Base-by-base conservation (phyloP, 2,113 vertebrate genomes). In the Callaeas wilsoni region DNA sequence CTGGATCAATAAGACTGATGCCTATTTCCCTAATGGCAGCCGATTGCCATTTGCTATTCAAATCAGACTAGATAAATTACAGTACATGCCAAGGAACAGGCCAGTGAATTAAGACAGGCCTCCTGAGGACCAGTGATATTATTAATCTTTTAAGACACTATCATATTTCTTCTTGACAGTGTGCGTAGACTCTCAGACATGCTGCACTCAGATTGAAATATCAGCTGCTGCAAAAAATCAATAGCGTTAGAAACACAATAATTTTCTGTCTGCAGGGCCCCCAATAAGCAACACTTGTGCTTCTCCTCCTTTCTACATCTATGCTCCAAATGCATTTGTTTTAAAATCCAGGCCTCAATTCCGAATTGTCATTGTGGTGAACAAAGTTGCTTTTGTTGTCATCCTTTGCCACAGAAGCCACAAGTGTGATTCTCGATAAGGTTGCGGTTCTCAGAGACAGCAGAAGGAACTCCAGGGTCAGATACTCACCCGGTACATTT, bases 101-200 rank as follows among this genome's bases (percentile, higher is more conserved):
- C 98, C 98, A 98, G 98, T 98, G 98, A 98, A 98, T 98, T 98
- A 98, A 98, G 98, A 98, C 98, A 98, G 98, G 98, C 98, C 98
- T 98, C 98, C 98, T 98, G 98, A 98, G 98, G 98, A 98, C 97
- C 97, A 98, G 98, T 95, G 96, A 98, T 97, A 98, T 98, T 98
- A 98, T 98, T 98, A 98, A 98, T 98, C 98, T 98, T 98, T 98
- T 98, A 98, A 98, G 98, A 98, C 98, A 98, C 98, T 98, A 98
- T 98, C 98, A 98, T 98, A 98, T 98, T 98, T 98, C 98, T 98
- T 98, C 98, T 98, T 98, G 98, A 98, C 98, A 98, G 98, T 97
- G 96, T 98, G 97, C 97, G 97, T 98, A 98, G 98, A 98, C 96
- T 98, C 98, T 98, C 98, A 98, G 98, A 98, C 98, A 98, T 97